These are phyloP conservation scores for Cataglyphis albicans DNA, from an alignment of 2,888 invertebrate genomes.

Conservation along the genomic window DNA sequence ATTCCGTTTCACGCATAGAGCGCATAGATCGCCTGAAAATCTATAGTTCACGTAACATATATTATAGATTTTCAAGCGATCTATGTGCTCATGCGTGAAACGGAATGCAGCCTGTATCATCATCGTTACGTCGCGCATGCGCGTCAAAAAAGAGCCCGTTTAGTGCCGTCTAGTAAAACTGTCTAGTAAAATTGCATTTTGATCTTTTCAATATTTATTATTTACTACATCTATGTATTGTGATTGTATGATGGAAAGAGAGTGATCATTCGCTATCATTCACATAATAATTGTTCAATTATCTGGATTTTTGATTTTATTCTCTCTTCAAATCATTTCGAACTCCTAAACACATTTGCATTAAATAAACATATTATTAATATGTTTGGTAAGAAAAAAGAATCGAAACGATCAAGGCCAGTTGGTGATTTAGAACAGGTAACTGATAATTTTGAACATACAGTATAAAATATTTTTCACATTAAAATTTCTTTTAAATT, in stretches of 20 bases:
- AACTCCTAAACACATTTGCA: not conserved
- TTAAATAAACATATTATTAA: not conserved
- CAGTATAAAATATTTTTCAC: not conserved
- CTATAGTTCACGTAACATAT: too few relatives aligned
- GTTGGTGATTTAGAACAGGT: slow-evolving; percentile 82
- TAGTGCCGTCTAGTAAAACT: not conserved
- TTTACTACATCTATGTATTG: too few relatives aligned
- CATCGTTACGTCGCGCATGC: not conserved
- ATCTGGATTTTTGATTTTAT: not conserved
- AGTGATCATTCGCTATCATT: too few relatives aligned
- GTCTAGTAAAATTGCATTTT: too few relatives aligned
- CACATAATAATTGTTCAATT: not conserved
- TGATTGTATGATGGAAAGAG: too few relatives aligned
- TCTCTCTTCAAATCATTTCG: not conserved
- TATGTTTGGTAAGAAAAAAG: slow-evolving; percentile 83
- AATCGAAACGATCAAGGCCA: slow-evolving; percentile 77
- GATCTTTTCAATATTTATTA: too few relatives aligned
- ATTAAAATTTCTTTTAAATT: not conserved
- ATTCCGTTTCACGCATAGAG: too few relatives aligned
- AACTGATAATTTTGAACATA: slow-evolving; percentile 14
- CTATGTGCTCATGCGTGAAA: too few relatives aligned
- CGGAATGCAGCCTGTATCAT: too few relatives aligned
- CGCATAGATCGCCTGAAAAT: too few relatives aligned
- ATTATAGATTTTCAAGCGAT: too few relatives aligned
- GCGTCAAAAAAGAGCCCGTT: not conserved